A percentile compares a stretch with the other conserved stretches of the same genome.
Conservation (phyloP, 2,797 vertebrate species). For the Antrozous pallidus region DNA sequence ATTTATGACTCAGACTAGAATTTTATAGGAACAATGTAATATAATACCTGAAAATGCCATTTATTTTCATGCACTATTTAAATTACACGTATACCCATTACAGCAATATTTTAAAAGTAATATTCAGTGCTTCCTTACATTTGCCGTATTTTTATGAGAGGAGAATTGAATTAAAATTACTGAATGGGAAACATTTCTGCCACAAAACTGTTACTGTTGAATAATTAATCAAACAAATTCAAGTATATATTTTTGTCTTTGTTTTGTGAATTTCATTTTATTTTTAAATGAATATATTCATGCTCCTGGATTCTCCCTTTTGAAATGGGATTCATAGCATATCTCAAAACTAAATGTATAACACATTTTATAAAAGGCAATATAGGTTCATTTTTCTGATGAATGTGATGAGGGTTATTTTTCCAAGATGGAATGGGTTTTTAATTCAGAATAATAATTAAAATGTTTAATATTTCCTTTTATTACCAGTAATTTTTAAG, state of each 20-base stretch:
- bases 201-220: constrained; percentile 39
- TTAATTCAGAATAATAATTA: background rate
- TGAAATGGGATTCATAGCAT: constrained; percentile 3
- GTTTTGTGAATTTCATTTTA: constrained; percentile 53
- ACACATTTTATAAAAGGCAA: constrained; percentile 9
- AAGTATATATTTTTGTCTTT: constrained; percentile 46
- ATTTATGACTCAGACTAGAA: constrained; percentile 50
- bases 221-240: constrained; percentile 61
- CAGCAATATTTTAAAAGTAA: constrained; percentile 58
- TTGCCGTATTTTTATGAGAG: constrained; percentile 40
- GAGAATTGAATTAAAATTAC: constrained; percentile 61
- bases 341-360: constrained; percentile 13
- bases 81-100: constrained; percentile 54
- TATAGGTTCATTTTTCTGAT: constrained; percentile 43
- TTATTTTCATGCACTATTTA: constrained; percentile 69
- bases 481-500: background rate
- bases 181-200: constrained; percentile 54
- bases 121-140: constrained; percentile 42
- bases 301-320: background rate
- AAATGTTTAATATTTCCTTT: background rate
- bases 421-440: constrained; percentile 26
- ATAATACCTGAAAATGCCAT: constrained; percentile 54
- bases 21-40: constrained; percentile 65
- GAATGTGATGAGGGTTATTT: background rate
- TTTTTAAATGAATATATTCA: constrained; percentile 33